A percentile compares a stretch with the other conserved stretches of the same genome.
These are phyloP conservation scores for Doryteuthis pealeii DNA, from an alignment of 1,140 invertebrate genomes.

Conservation along the genomic window DNA sequence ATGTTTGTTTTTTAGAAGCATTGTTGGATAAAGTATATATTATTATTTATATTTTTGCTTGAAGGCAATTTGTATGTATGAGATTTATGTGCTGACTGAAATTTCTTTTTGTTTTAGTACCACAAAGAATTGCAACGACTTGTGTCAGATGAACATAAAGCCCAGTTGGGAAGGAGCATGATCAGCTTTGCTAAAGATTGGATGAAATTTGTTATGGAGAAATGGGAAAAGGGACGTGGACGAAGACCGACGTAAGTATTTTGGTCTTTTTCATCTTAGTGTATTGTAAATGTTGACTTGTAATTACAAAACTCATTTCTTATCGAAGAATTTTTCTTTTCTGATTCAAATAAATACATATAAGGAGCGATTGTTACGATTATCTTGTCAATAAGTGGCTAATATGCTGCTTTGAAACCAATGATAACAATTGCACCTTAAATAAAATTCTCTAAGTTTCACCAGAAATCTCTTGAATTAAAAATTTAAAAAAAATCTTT, in stretches of 20 bases:
- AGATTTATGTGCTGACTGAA: too few species aligned
- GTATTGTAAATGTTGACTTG: neutral
- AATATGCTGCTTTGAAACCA: too few species aligned
- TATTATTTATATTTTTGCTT: too few species aligned
- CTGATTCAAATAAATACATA: neutral
- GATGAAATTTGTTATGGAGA: slow-evolving; percentile 82
- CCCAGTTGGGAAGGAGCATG: slow-evolving; percentile 61
- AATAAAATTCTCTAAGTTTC: too few species aligned
- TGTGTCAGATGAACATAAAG: slow-evolving; percentile 60
- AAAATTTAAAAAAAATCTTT: too few species aligned
- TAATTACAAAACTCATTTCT: neutral
- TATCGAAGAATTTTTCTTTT: too few species aligned
- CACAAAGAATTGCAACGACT: slow-evolving; percentile 77
- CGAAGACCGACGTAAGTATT: slow-evolving; percentile 72
- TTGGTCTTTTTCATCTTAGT: neutral
- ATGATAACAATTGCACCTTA: too few species aligned
- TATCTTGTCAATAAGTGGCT: too few species aligned
- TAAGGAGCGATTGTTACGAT: neutral
- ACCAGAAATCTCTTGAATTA: too few species aligned
- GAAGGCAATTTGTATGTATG: too few species aligned
- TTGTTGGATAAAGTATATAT: too few species aligned
- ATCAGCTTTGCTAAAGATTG: slow-evolving; percentile 79
- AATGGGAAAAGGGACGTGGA: slow-evolving; percentile 81
- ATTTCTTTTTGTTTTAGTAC: slow-evolving; percentile 67
- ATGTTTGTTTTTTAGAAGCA: too few species aligned